These are phyloP conservation scores for Petaurus breviceps DNA, from an alignment of 2,113 vertebrate species.

Conservation along the genomic window DNA sequence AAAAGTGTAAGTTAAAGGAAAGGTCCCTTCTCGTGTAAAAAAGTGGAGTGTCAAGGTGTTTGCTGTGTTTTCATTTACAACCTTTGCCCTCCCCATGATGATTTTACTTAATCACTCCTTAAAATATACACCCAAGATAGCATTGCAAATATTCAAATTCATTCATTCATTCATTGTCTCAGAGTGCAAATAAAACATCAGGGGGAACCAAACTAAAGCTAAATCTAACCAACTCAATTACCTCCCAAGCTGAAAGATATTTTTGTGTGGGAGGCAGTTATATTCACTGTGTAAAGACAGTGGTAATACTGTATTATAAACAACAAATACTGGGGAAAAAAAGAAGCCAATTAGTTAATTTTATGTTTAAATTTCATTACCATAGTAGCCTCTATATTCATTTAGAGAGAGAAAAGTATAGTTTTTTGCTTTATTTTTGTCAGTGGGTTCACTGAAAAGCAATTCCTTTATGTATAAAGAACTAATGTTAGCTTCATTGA, in stretches of 20 bases:
- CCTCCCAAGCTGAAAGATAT: neutral
- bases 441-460: constrained; percentile 63
- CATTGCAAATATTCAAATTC: neutral
- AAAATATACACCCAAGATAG: neutral
- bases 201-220: constrained; percentile 9
- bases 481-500: constrained; percentile 47
- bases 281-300: constrained; percentile 1
- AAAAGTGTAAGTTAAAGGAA: neutral
- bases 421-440: constrained; percentile 53
- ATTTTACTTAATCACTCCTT: neutral
- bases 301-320: constrained; percentile 23
- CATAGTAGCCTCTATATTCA: constrained; percentile 19
- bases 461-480: constrained; percentile 54
- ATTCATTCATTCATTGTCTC: neutral
- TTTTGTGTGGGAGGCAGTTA: neutral
- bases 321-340: constrained; percentile 10
- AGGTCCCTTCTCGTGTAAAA: neutral
- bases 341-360: constrained; percentile 39
- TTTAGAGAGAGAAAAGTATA: constrained; percentile 28
- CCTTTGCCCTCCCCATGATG: neutral
- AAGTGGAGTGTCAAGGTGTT: neutral
- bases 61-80: neutral
- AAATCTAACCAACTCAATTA: neutral
- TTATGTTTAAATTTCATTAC: constrained; percentile 28
- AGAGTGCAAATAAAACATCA: neutral